Conservation (phyloP, 2,797 vertebrate species). For the Cossypha niveicapilla region DNA sequence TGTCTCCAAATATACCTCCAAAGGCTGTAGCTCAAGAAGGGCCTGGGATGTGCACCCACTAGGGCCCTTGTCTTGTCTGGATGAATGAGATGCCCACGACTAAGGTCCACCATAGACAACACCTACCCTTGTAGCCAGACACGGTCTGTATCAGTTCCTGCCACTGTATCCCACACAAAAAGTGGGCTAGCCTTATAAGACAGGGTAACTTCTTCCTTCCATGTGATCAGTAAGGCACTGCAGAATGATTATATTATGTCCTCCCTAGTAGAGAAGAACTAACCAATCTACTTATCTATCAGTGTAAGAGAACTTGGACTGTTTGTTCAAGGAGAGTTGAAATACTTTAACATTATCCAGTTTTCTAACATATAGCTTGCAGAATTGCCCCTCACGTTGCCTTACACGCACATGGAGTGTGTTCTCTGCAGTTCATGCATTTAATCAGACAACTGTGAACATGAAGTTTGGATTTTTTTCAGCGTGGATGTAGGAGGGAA, state of each 20-base stretch:
- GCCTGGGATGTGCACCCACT: background rate
- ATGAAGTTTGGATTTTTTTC: background rate
- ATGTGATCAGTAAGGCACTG: background rate
- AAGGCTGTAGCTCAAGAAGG: background rate
- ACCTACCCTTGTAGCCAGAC: background rate
- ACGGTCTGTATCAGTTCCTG: background rate
- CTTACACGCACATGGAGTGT: fast-evolving
- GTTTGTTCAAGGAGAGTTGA: background rate
- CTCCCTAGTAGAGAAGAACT: background rate
- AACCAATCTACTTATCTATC: background rate
- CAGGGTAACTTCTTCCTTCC: background rate
- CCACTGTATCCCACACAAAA: background rate
- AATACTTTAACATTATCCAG: background rate
- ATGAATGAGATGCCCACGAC: background rate
- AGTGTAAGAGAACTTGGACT: background rate
- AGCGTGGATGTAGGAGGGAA: fast-evolving
- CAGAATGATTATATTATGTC: background rate
- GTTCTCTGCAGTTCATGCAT: background rate
- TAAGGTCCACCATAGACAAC: background rate
- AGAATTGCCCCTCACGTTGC: background rate
- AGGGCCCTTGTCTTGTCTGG: background rate
- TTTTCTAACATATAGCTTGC: background rate
- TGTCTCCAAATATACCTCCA: background rate
- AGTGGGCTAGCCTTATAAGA: background rate
- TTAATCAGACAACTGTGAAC: background rate